Percentiles rank a stretch among this genome's conserved stretches.
Evolutionary conservation across 2,113 vertebrate genomes (phyloP).

Genomic region (Urocolius indicus): DNA sequence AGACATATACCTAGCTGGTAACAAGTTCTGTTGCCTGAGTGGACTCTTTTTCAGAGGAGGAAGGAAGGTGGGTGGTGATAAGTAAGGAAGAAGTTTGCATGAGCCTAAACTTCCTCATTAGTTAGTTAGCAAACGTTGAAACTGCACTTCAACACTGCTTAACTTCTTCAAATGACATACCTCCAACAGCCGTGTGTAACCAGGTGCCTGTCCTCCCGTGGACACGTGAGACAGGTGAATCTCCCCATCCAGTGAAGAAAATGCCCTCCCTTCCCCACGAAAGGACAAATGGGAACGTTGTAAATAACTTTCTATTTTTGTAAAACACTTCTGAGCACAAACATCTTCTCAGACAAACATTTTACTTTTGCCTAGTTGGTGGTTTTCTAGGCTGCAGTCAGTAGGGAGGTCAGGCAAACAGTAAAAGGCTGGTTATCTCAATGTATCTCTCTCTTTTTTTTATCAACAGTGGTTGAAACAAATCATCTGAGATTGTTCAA

Average conservation of each 20-base stretch:
- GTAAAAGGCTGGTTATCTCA: constrained; percentile 9
- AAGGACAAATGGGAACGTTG: constrained; percentile 61
- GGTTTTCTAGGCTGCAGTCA: constrained; percentile 1
- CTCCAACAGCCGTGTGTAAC: neutral
- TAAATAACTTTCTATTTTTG: constrained; percentile 56
- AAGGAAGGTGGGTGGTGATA: constrained; percentile 46
- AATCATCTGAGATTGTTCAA: constrained; percentile 30
- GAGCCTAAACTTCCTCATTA: constrained; percentile 53
- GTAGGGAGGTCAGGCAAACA: neutral
- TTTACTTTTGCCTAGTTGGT: constrained; percentile 12
- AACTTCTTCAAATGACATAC: neutral
- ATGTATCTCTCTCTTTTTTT: constrained; percentile 22
- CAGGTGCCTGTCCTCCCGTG: neutral
- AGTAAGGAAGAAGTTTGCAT: constrained; percentile 42
- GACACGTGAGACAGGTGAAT: neutral
- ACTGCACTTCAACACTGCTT: constrained; percentile 26
- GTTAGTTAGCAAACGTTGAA: neutral
- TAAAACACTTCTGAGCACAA: neutral
- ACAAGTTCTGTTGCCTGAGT: neutral
- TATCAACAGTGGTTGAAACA: neutral
- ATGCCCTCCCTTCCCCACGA: constrained; percentile 30
- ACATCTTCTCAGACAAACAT: constrained; percentile 12
- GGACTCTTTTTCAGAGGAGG: constrained; percentile 20
- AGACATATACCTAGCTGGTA: neutral
- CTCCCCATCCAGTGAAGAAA: constrained; percentile 14